Conservation (phyloP, 37 sponge, comb jelly and placozoan species). For the Haliclona indistincta region DNA sequence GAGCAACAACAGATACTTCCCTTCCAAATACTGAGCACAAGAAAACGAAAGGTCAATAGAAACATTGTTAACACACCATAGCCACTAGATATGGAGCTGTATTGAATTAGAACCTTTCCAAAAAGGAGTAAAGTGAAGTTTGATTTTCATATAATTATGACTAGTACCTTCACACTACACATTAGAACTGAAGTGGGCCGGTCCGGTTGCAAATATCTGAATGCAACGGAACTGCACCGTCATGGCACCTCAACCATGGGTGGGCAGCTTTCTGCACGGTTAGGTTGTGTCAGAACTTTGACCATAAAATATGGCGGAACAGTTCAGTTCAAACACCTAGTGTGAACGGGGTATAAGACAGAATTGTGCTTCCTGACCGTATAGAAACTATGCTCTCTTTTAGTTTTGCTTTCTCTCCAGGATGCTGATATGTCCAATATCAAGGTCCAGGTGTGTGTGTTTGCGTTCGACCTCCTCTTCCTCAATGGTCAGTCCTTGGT, state of each 20-base stretch:
- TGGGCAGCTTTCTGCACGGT: no score
- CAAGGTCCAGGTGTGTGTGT: conserved; percentile 96
- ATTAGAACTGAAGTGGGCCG: no score
- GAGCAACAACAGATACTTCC: conserved; percentile 93
- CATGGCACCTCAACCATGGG: no score
- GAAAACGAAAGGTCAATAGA: conserved; percentile 96
- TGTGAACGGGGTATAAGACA: not conserved
- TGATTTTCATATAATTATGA: no score
- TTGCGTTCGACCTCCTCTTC: conserved; percentile 94
- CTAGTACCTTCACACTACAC: no score
- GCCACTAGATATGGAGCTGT: no score
- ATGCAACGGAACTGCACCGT: no score
- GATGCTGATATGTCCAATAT: conserved; percentile 83
- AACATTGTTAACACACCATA: not conserved
- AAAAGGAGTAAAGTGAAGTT: no score
- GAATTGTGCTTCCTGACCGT: not conserved
- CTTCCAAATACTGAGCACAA: conserved; percentile 94
- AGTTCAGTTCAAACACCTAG: not conserved
- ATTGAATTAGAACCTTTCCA: no score
- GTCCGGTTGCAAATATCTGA: no score
- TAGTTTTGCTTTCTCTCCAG: conserved; percentile 12
- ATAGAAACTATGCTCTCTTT: no score
- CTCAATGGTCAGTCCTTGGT: conserved; percentile 94
- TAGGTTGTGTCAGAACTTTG: not conserved
- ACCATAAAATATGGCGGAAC: not conserved